phyloP scores from a whole-genome alignment of 2,797 vertebrate species.

The Lacerta viridis region DNA sequence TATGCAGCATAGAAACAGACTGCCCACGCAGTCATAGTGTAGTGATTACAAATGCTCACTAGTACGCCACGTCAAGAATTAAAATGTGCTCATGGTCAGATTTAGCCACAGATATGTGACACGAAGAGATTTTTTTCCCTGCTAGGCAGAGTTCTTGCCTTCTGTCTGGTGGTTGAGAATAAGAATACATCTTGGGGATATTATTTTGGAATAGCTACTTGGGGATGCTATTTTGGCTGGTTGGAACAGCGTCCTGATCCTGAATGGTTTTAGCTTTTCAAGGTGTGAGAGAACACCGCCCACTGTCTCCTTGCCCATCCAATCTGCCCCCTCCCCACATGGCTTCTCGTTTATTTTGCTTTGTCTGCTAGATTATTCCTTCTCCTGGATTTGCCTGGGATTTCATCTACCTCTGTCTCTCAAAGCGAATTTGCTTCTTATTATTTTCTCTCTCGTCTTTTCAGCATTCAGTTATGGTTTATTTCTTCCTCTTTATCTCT shows the following conservation, averaged over 20 bases:
- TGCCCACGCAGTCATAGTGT: neutral
- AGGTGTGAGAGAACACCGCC: conserved; percentile 33
- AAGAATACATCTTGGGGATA: conserved; percentile 21
- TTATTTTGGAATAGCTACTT: neutral
- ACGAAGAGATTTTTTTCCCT: conserved; percentile 11
- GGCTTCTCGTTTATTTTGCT: conserved; percentile 3
- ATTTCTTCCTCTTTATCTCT: conserved; percentile 52
- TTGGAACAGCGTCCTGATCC: neutral
- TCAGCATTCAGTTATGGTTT: conserved; percentile 55
- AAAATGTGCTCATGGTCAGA: conserved; percentile 38
- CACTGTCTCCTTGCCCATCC: conserved; percentile 12
- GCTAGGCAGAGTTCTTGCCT: conserved; percentile 6
- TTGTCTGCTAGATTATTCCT: conserved; percentile 18
- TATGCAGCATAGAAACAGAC: neutral
- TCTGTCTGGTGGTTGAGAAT: conserved; percentile 30
- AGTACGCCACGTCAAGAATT: neutral
- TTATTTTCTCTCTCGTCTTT: conserved; percentile 18
- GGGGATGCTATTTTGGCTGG: neutral
- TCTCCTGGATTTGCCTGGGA: conserved; percentile 38
- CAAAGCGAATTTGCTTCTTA: conserved; percentile 38
- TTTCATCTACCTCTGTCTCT: conserved; percentile 41
- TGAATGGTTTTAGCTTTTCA: conserved; percentile 4
- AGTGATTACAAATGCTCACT: neutral
- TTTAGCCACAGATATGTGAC: conserved; percentile 25
- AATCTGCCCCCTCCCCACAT: neutral